phyloP scores from a whole-genome alignment of 2,888 invertebrate species.

The Gastrophysa polygoni region DNA sequence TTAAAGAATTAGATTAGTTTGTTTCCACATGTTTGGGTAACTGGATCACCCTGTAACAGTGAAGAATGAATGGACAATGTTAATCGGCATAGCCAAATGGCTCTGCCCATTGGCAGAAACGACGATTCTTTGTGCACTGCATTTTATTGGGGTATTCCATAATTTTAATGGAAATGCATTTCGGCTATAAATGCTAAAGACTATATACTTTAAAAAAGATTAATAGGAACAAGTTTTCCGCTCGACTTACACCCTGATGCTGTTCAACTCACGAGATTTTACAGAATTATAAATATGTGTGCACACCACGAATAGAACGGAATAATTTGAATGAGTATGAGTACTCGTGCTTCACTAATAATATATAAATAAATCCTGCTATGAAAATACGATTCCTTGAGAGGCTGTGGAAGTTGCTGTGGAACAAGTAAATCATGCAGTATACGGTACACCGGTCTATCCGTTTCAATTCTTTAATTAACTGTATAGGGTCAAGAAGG shows the following conservation, averaged over 20 bases:
- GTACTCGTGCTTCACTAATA: constrained; percentile 12
- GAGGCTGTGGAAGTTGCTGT: too few species aligned
- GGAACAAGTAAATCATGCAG: too few species aligned
- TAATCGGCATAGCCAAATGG: not conserved
- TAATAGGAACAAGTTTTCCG: not conserved
- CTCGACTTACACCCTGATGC: not conserved
- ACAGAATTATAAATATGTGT: not conserved
- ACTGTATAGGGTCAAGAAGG: too few species aligned
- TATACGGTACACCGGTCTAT: too few species aligned
- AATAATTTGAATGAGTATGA: constrained; percentile 2
- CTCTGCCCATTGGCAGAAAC: not conserved
- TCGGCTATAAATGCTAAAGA: constrained; percentile 12
- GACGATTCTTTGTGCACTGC: not conserved
- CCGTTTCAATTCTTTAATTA: too few species aligned
- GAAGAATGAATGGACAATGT: too few species aligned
- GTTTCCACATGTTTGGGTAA: too few species aligned
- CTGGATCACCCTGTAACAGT: too few species aligned
- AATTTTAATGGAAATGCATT: constrained; percentile 15
- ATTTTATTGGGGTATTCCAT: constrained; percentile 15
- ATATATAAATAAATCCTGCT: not conserved
- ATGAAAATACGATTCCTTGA: not conserved
- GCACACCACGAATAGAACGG: constrained; percentile 10
- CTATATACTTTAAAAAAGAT: not conserved
- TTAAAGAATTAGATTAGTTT: too few species aligned
- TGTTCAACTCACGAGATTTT: not conserved